Evolutionary conservation across 2,888 invertebrate genomes (phyloP).

Genomic region (Scaptomyza reducta): DNA sequence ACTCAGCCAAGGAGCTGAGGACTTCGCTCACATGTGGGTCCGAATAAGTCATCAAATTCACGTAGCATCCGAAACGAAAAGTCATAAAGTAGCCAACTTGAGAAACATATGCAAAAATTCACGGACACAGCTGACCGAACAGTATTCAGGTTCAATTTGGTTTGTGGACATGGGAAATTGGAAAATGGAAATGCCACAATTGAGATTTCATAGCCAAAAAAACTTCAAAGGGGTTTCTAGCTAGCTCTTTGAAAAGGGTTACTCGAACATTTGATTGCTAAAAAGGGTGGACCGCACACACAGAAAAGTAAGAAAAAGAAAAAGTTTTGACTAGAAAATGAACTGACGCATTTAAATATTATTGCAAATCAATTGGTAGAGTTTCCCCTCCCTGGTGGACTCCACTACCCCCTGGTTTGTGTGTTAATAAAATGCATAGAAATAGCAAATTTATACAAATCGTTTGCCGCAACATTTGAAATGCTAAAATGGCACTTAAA

Average conservation of each 20-base stretch:
- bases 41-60: constrained; percentile 80
- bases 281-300: constrained; percentile 63
- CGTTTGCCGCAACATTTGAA: constrained; percentile 68
- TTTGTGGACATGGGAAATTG: constrained; percentile 35
- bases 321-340: constrained; percentile 46
- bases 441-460: constrained; percentile 81
- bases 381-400: neutral
- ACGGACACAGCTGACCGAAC: constrained; percentile 57
- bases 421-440: constrained; percentile 78
- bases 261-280: constrained; percentile 61
- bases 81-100: constrained; percentile 65
- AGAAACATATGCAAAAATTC: constrained; percentile 80
- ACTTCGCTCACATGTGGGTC: constrained; percentile 29
- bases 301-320: neutral
- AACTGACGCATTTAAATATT: constrained; percentile 79
- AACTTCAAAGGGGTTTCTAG: constrained; percentile 64
- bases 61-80: constrained; percentile 55
- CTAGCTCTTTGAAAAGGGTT: constrained; percentile 48
- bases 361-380: constrained; percentile 80
- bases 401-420: neutral
- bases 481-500: constrained; percentile 81
- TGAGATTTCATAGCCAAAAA: constrained; percentile 47
- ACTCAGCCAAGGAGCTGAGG: constrained; percentile 47
- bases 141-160: constrained; percentile 9
- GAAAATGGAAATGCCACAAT: constrained; percentile 55